Evolutionary conservation across 2,888 invertebrate species (phyloP).

Genomic region (Thalpophila matura): DNA sequence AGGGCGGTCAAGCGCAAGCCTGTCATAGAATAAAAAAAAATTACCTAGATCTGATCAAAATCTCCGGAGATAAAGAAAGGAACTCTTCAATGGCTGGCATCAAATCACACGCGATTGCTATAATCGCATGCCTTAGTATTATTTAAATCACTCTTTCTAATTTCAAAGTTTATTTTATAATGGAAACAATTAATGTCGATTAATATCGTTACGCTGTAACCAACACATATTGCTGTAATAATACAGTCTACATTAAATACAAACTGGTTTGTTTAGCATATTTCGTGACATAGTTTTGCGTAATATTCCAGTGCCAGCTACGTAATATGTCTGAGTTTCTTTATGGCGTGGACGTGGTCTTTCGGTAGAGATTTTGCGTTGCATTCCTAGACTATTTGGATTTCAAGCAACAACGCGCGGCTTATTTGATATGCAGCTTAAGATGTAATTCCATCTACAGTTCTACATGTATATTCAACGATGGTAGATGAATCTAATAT

Average conservation of each 20-base stretch:
- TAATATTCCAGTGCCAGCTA: constrained; percentile 7
- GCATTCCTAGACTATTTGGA: constrained; percentile 32
- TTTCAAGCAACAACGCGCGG: constrained; percentile 12
- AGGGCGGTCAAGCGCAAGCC: no score
- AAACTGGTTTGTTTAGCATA: not conserved
- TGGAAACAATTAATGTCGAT: no score
- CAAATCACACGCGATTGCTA: no score
- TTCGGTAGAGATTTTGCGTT: constrained; percentile 20
- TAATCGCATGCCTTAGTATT: no score
- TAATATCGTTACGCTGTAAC: constrained; percentile 1
- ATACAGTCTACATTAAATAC: not conserved
- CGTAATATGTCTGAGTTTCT: constrained; percentile 18
- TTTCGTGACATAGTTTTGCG: constrained; percentile 12
- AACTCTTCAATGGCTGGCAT: no score
- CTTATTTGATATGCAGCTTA: constrained; percentile 13
- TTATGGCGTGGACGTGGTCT: constrained; percentile 26
- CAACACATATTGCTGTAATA: not conserved
- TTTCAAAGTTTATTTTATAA: no score
- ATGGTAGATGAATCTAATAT: no score
- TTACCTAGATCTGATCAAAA: no score
- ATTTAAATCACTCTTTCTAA: no score
- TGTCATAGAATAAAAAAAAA: no score
- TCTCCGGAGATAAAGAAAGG: no score
- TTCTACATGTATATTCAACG: not conserved
- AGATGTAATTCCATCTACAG: constrained; percentile 6